These are phyloP conservation scores for Saccostrea cuccullata DNA, from an alignment of 1,140 invertebrate genomes.

Conservation along the genomic window DNA sequence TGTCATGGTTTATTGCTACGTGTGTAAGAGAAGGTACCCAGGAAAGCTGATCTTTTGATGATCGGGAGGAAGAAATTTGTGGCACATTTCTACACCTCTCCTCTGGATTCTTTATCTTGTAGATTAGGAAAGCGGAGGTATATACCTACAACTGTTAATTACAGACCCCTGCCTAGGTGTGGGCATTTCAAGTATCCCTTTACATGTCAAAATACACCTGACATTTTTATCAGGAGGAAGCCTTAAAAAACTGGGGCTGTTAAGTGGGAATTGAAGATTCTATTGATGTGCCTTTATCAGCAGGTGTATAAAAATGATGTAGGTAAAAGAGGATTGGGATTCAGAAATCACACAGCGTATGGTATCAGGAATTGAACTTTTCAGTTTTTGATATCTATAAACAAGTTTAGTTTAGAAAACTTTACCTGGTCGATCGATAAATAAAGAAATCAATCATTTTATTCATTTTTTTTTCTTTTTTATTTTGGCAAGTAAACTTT, in stretches of 20 bases:
- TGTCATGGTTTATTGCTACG: not conserved
- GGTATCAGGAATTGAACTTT: too few relatives aligned
- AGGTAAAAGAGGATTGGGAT: not conserved
- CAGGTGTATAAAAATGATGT: slow-evolving; percentile 8
- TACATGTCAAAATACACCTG: slow-evolving; percentile 23
- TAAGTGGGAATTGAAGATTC: not conserved
- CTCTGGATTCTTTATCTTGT: not conserved
- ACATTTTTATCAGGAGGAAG: slow-evolving; percentile 23
- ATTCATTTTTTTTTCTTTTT: not conserved
- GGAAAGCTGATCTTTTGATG: not conserved
- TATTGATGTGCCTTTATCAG: slow-evolving; percentile 5
- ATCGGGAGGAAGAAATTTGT: not conserved
- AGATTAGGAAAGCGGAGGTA: not conserved
- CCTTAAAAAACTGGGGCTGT: not conserved
- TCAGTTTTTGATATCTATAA: not conserved
- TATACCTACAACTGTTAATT: slow-evolving; percentile 32
- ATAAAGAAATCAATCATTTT: not conserved
- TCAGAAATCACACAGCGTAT: not conserved
- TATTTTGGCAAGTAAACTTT: not conserved
- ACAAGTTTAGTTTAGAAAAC: not conserved
- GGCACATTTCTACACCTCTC: not conserved
- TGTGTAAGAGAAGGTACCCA: not conserved
- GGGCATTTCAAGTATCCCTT: slow-evolving; percentile 6
- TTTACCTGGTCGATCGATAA: not conserved
- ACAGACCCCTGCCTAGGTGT: slow-evolving; percentile 12